phyloP scores from a whole-genome alignment of 2,113 vertebrate species.

The Apteryx owenii region DNA sequence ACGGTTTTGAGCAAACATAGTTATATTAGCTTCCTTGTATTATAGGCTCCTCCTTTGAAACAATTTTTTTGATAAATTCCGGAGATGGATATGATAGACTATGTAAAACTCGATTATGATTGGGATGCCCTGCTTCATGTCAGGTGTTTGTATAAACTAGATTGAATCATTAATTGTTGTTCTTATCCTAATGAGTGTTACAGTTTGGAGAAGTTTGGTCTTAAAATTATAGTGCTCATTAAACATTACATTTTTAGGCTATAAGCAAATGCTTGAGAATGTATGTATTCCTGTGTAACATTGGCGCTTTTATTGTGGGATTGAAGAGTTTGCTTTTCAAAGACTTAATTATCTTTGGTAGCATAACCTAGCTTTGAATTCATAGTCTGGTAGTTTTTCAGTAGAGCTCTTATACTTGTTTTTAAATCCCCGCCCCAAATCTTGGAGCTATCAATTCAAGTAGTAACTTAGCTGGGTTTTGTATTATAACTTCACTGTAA shows the following conservation, averaged over 20 bases:
- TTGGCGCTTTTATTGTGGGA: constrained; percentile 31
- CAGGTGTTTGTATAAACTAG: background rate
- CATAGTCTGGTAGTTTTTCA: constrained; percentile 26
- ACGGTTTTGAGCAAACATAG: background rate
- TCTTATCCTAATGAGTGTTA: constrained; percentile 11
- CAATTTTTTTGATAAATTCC: background rate
- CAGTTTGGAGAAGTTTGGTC: constrained; percentile 26
- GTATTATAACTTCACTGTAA: background rate
- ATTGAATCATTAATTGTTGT: background rate
- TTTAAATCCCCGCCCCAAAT: background rate
- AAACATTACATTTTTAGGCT: constrained; percentile 20
- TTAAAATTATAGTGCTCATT: constrained; percentile 42
- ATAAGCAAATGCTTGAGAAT: constrained; percentile 27
- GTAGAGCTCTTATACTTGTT: background rate
- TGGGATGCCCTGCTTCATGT: background rate
- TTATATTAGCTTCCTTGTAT: background rate
- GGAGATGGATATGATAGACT: background rate
- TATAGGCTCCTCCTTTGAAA: background rate
- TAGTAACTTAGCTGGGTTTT: background rate
- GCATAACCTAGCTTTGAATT: constrained; percentile 40
- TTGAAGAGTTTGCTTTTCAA: constrained; percentile 29
- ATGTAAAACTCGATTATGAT: background rate
- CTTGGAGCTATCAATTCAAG: constrained; percentile 35
- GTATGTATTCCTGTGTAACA: constrained; percentile 23
- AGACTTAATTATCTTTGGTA: background rate